Percentiles rank a stretch among this genome's conserved stretches.
Conservation (phyloP, 2,888 invertebrate genomes). For the Lacanobia wlatinum region DNA sequence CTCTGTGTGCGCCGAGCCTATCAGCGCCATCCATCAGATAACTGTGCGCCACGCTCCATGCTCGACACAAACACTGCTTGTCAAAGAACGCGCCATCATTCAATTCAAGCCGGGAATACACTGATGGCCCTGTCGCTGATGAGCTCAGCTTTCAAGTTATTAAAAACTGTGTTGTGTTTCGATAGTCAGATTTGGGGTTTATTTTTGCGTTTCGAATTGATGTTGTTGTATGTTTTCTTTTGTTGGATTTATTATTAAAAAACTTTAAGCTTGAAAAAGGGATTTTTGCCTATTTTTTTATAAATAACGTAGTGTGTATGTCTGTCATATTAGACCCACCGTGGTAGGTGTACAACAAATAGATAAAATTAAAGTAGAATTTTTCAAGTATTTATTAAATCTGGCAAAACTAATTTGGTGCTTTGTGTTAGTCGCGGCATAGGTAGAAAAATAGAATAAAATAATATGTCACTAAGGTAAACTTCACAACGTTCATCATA, state of each 20-base stretch:
- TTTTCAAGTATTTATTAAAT: too few relatives aligned
- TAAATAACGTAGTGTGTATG: too few relatives aligned
- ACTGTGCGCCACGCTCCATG: constrained; percentile 21
- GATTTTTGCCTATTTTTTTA: too few relatives aligned
- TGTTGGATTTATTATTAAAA: too few relatives aligned
- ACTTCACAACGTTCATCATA: too few relatives aligned
- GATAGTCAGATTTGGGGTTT: constrained; percentile 1
- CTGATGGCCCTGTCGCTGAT: constrained; percentile 29
- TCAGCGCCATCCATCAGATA: constrained; percentile 31
- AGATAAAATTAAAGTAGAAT: background rate
- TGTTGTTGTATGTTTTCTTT: background rate
- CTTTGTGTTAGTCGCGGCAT: too few relatives aligned
- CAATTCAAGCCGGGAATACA: constrained; percentile 42
- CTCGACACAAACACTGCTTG: constrained; percentile 16
- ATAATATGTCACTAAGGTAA: too few relatives aligned
- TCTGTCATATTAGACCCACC: background rate
- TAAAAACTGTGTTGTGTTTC: constrained; percentile 30
- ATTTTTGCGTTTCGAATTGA: constrained; percentile 10
- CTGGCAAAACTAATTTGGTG: constrained; percentile 9
- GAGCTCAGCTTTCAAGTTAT: constrained; percentile 46
- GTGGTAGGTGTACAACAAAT: too few relatives aligned
- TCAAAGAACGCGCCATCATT: constrained; percentile 52
- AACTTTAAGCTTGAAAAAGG: too few relatives aligned
- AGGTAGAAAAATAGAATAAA: too few relatives aligned
- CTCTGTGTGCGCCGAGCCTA: constrained; percentile 18